Base-by-base conservation (phyloP, 2,797 vertebrate species). In the Mormyrops boulengeri region DNA sequence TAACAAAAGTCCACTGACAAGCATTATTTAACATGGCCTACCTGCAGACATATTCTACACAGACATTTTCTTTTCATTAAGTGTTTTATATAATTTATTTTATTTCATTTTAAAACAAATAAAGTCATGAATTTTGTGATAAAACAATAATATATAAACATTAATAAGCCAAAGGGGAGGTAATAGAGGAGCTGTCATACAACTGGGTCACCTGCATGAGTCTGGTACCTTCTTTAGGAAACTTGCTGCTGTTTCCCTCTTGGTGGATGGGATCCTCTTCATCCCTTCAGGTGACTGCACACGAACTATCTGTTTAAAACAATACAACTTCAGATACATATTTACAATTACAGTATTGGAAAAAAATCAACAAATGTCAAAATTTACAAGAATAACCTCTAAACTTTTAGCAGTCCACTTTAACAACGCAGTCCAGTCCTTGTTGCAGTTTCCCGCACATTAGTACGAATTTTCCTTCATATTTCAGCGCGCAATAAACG, bases 211-310 rank as follows among this genome's bases (percentile, higher is more conserved):
- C 17, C 73, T 80, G 38, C 34, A 80, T n/a, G 73, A 44, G 38
- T 80, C 26, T 14, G 26, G n/a, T 92, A 99, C 98, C 98, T 99
- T 99, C 90, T 99, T 99, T 86, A 99, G 90, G 94, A 99, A 99
- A 0, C 96, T 94, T 14, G 97, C 97, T 2, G 97, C 97, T 0
- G 97, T 97, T 91, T 99, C 98, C 14, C 97, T 95, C 94, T 99
- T 99, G 0, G 97, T 97, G 22, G 97, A 96, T 0, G 95, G 93
- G 90, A 99, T 97, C 90, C 98, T 97, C 93, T 96, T 99, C 95
- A 99, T 97, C 88, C 98, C 98, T 0, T 98, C 97, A 0, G 98
- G 98, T n/a, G 98, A 99, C 93, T 99, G 98, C 49, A 99, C 97
- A 0, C 98, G 97, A 92, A 99, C 95, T 89, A 98, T 96, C 98